Conservation (phyloP, 2,113 vertebrate species). For the Crotalus viridis region DNA sequence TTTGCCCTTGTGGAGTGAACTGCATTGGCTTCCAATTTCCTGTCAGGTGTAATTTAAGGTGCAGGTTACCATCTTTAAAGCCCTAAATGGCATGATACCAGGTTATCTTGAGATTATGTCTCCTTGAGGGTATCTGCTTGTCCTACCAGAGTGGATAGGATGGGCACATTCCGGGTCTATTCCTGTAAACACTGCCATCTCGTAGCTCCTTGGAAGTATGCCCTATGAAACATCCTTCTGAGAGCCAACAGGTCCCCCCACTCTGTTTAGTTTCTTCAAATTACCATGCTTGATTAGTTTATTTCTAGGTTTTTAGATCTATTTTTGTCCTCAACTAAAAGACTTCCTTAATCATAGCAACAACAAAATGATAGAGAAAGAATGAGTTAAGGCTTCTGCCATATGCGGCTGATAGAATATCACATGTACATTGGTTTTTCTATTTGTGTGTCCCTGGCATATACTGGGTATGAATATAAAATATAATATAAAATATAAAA, state of each 20-base stretch:
- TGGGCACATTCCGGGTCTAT: background rate
- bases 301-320: background rate
- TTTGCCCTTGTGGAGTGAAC: background rate
- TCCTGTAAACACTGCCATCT: background rate
- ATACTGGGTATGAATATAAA: background rate
- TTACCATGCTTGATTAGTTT: background rate
- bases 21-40: background rate
- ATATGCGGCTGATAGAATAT: background rate
- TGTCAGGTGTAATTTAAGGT: background rate
- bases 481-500: background rate
- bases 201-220: background rate
- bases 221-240: background rate
- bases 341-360: background rate
- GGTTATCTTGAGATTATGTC: background rate
- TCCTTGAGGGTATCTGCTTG: background rate
- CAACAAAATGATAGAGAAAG: background rate
- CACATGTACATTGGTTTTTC: background rate
- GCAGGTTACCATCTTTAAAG: background rate
- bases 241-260: background rate
- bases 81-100: background rate
- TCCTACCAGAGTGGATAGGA: background rate
- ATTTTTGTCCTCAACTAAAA: background rate
- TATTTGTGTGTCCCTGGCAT: background rate
- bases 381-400: background rate
- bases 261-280: background rate